Base-by-base conservation (phyloP, 1,140 invertebrate genomes). In the Brachionus asplanchnoidis region DNA sequence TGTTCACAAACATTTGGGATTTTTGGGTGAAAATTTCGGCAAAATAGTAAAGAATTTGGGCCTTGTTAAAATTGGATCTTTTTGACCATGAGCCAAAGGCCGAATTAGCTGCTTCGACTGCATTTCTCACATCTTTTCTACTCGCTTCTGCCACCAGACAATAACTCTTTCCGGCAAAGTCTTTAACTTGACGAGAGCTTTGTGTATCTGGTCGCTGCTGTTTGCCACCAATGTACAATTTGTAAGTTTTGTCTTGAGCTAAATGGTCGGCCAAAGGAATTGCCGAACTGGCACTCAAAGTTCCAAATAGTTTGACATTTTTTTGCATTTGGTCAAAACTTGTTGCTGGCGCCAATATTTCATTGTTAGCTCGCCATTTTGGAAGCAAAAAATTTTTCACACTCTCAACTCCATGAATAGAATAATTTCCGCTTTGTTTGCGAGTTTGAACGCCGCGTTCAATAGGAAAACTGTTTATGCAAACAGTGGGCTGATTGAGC, bases 391-490 rank as follows among this genome's bases (percentile, higher is more conserved):
- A 77, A 26, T 26, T 50, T 50, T n/a, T 77, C 14, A 77, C 0
- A 20, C 68, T 40, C 20, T 88, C 88, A 82, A 88, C 88, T 9
- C 90, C 89, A 7, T 89, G 89, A 86, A 88, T 88, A 68, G 88
- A 86, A 8, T 88, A 89, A 86, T 87, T 89, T 12, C 92, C 92
- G 87, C 91, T 91, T 85, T 90, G 88, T 87, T 90, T 91, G 73
- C 89, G 88, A 11, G 91, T 91, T 40, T 90, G 90, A 87, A 92
- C 90, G 7, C 90, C 88, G 32, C 90, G 87, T 26, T 90, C 90
- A 32, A 91, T 89, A 87, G 90, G 90, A 87, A 91, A 90, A 82
- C 87, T 87, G 87, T 93, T 93, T 32, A 93, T 88, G 92, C 92
- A 93, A 40, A 93, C 89, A 79, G 90, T 90, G 9, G 90, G 89